Conservation (phyloP, 2,888 invertebrate species). For the Chrysolina haemoptera region DNA sequence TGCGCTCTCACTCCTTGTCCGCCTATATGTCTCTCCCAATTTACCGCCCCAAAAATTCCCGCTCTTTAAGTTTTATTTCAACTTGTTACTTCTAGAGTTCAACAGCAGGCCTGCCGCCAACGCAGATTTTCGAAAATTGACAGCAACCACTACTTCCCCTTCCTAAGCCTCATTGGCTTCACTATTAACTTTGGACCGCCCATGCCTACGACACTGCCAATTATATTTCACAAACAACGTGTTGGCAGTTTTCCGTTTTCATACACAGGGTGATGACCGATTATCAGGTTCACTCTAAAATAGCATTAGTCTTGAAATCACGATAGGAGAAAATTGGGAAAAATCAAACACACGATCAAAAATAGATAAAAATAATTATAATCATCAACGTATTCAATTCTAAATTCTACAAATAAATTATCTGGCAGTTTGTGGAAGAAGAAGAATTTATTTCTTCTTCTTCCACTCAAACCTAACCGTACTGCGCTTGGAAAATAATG, state of each 20-base stretch:
- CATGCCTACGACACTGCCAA: slow-evolving; percentile 21
- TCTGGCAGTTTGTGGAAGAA: too few species aligned
- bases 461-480: too few species aligned
- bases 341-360: too few species aligned
- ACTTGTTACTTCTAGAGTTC: slow-evolving; percentile 9
- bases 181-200: slow-evolving; percentile 29
- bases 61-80: slow-evolving; percentile 37
- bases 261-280: slow-evolving; percentile 24
- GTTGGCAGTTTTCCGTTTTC: background rate
- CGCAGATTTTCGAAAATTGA: slow-evolving; percentile 36
- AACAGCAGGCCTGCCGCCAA: slow-evolving; percentile 28
- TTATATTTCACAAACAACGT: slow-evolving; percentile 22
- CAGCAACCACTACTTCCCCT: slow-evolving; percentile 27
- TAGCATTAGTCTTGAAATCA: too few species aligned
- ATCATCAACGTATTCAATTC: too few species aligned
- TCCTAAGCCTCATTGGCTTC: slow-evolving; percentile 22
- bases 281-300: too few species aligned
- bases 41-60: slow-evolving; percentile 41
- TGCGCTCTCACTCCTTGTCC: slow-evolving; percentile 39
- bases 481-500: too few species aligned
- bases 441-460: too few species aligned
- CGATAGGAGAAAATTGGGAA: too few species aligned
- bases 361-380: too few species aligned
- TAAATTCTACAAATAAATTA: too few species aligned
- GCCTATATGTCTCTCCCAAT: slow-evolving; percentile 40